Evolutionary conservation across 2,113 vertebrate species (phyloP).

Genomic region (Ascaphus truei): DNA sequence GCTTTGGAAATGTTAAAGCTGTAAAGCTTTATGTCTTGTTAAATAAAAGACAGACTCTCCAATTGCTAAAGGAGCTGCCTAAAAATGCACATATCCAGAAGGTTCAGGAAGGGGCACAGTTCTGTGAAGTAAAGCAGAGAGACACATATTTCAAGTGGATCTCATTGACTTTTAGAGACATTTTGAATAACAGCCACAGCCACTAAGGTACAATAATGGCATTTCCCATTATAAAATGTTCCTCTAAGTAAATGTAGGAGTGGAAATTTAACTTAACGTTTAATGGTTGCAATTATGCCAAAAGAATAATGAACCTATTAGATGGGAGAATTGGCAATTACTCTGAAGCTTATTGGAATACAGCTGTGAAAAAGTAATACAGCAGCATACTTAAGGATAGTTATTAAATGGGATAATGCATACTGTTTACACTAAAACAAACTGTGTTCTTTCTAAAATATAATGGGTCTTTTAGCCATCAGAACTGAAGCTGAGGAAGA

Average conservation of each 20-base stretch:
- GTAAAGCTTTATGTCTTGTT: no score
- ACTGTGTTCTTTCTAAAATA: constrained; percentile 65
- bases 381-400: constrained; percentile 69
- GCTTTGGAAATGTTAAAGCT: no score
- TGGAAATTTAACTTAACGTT: constrained; percentile 74
- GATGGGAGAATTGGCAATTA: constrained; percentile 74
- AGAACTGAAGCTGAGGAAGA: constrained; percentile 63
- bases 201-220: constrained; percentile 69
- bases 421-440: constrained; percentile 73
- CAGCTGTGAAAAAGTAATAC: constrained; percentile 73
- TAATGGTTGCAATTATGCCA: constrained; percentile 81
- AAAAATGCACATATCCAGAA: no score
- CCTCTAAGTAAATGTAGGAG: constrained; percentile 69
- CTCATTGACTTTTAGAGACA: constrained; percentile 61
- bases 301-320: constrained; percentile 84
- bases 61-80: no score
- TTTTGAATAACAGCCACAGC: constrained; percentile 63
- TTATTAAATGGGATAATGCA: constrained; percentile 74
- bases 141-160: constrained; percentile 52
- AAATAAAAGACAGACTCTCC: no score
- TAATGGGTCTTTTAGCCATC: constrained; percentile 64
- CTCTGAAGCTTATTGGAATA: constrained; percentile 73
- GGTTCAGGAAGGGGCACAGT: no score
- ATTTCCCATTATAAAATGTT: constrained; percentile 68
- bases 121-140: constrained; percentile 51